Evolutionary conservation across 2,888 invertebrate species (phyloP).

Genomic region (Eurytoma adleriae): DNA sequence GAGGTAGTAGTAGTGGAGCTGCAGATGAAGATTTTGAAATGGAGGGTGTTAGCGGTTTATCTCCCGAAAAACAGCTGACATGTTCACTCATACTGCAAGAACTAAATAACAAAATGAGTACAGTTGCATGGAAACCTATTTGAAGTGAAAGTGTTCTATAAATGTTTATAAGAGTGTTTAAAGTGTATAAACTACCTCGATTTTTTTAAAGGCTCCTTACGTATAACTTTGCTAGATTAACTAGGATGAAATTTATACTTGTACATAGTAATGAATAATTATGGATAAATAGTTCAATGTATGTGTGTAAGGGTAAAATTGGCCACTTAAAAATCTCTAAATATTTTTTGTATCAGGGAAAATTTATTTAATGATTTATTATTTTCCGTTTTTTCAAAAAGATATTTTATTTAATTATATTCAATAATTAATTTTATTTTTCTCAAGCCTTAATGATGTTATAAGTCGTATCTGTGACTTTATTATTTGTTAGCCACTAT

Average conservation of each 20-base stretch:
- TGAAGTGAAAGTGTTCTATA: conserved; percentile 56
- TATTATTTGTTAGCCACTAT: neutral
- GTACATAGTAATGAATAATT: conserved; percentile 48
- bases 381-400: too few relatives aligned
- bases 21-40: conserved; percentile 78
- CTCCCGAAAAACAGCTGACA: conserved; percentile 83
- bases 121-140: conserved; percentile 84
- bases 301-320: conserved; percentile 26
- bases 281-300: conserved; percentile 34
- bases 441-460: neutral
- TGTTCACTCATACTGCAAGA: conserved; percentile 87
- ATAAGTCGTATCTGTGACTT: too few relatives aligned
- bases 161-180: conserved; percentile 36
- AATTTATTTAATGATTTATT: neutral
- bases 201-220: conserved; percentile 41
- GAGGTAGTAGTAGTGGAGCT: conserved; percentile 76
- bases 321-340: conserved; percentile 9
- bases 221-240: conserved; percentile 32
- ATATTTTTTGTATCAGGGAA: neutral
- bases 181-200: conserved; percentile 51
- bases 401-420: too few relatives aligned
- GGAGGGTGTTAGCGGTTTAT: conserved; percentile 78
- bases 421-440: too few relatives aligned
- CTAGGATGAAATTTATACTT: conserved; percentile 29
- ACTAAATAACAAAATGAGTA: conserved; percentile 86